A percentile compares a stretch with the other conserved stretches of the same genome.
Conservation (phyloP, 2,113 vertebrate species). For the Myotis davidii region DNA sequence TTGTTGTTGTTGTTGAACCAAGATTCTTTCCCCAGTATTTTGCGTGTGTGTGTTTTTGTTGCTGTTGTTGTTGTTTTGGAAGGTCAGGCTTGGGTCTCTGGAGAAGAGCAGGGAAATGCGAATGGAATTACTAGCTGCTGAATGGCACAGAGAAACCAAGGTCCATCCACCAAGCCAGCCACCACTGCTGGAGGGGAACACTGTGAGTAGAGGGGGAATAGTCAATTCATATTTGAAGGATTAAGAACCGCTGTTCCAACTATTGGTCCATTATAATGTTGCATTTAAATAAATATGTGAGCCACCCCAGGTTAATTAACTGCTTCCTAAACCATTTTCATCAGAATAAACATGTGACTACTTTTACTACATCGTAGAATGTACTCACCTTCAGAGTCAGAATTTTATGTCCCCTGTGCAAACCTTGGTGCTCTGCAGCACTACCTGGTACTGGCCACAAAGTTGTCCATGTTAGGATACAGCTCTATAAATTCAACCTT, state of each 20-base stretch:
- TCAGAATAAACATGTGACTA: background rate
- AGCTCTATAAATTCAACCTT: background rate
- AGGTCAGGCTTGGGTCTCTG: background rate
- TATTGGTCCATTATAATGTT: background rate
- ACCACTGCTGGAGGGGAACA: background rate
- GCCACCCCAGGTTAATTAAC: background rate
- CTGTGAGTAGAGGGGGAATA: fast-evolving
- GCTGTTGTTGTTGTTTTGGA: too few relatives aligned
- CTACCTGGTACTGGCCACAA: background rate
- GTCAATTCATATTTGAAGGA: background rate
- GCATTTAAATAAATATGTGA: background rate
- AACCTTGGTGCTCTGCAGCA: background rate
- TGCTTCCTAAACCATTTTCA: background rate
- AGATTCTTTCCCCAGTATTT: background rate
- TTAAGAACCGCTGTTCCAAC: background rate
- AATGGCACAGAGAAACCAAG: too few relatives aligned
- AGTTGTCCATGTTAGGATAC: too few relatives aligned
- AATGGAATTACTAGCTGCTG: background rate
- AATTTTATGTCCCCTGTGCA: background rate
- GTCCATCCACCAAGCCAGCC: background rate
- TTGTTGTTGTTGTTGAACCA: too few relatives aligned
- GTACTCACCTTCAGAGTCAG: background rate
- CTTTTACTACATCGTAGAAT: background rate
- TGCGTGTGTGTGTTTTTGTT: too few relatives aligned
- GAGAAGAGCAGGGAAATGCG: background rate